Evolutionary conservation across 2,888 invertebrate genomes (phyloP).

Genomic region (Andrena fulva): DNA sequence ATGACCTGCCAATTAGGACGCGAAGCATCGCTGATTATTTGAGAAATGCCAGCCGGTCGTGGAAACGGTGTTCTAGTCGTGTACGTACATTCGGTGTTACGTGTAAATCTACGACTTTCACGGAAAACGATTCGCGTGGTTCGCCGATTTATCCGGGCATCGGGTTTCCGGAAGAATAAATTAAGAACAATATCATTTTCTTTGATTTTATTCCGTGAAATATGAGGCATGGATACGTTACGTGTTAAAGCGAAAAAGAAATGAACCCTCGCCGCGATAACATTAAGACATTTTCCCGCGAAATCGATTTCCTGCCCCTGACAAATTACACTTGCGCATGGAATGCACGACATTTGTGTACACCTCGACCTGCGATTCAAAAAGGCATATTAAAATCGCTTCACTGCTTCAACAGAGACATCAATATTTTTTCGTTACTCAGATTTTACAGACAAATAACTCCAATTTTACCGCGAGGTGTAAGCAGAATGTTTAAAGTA

Average conservation of each 20-base stretch:
- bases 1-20: conserved; percentile 35
- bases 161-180: conserved; percentile 43
- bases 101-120: conserved; percentile 23
- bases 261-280: conserved; percentile 12
- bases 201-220: conserved; percentile 23
- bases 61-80: neutral
- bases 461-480: neutral
- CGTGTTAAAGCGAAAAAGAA: conserved; percentile 17
- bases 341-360: neutral
- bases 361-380: neutral
- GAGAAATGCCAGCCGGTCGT: conserved; percentile 31
- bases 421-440: neutral
- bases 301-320: conserved; percentile 57
- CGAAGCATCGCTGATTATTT: conserved; percentile 18
- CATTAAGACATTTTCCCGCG: conserved; percentile 45
- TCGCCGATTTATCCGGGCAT: conserved; percentile 31
- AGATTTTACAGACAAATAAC: neutral
- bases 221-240: conserved; percentile 2
- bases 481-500: neutral
- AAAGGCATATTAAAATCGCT: neutral
- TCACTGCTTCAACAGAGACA: neutral
- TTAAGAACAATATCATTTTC: conserved; percentile 42
- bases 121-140: conserved; percentile 52
- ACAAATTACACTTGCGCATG: conserved; percentile 46
- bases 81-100: neutral